Conservation (phyloP, 2,888 invertebrate genomes). For the Hydrotaea cyrtoneurina region DNA sequence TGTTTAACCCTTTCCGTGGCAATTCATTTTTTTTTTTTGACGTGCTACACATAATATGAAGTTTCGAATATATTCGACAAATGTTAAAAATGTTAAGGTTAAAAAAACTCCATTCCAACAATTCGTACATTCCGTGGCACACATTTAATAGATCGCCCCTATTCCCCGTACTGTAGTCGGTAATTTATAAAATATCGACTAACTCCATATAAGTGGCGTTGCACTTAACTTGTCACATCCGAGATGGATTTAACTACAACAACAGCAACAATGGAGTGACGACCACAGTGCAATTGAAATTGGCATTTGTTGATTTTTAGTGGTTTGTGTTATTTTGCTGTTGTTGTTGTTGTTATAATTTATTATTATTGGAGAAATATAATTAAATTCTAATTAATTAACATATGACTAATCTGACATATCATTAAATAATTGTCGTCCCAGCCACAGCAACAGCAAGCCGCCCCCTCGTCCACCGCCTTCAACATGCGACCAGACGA, state of each 20-base stretch:
- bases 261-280: not conserved
- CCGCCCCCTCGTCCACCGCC: not conserved
- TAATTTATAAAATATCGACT: not conserved
- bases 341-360: constrained; percentile 12
- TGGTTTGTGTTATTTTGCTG: not conserved
- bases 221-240: not conserved
- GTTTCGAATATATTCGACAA: too few species aligned
- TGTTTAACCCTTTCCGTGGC: too few species aligned
- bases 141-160: not conserved
- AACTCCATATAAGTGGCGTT: not conserved
- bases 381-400: constrained; percentile 65
- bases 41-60: too few species aligned
- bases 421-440: constrained; percentile 61
- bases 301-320: constrained; percentile 26
- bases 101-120: too few species aligned
- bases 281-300: not conserved
- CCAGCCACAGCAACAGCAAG: not conserved
- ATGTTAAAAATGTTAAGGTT: too few species aligned
- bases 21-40: too few species aligned
- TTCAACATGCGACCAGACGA: too few species aligned
- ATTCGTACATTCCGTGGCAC: too few species aligned
- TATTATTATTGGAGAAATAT: constrained; percentile 38
- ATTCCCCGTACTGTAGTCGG: not conserved
- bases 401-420: constrained; percentile 61
- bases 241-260: not conserved